These are phyloP conservation scores for Eulemur rubriventer DNA, from an alignment of 2,797 vertebrate species.

Conservation along the genomic window DNA sequence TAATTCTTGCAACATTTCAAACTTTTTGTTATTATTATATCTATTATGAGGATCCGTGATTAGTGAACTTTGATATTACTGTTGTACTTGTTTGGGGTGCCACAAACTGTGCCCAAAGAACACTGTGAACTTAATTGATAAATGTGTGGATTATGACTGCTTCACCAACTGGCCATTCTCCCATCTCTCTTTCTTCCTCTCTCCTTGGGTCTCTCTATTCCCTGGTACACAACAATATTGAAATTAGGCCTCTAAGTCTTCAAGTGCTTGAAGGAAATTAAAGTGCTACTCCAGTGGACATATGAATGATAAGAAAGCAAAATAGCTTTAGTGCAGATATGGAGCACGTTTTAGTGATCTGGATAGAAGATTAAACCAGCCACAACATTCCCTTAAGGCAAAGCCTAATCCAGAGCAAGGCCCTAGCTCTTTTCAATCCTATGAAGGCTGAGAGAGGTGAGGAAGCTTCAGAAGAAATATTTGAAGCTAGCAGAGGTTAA, in stretches of 20 bases:
- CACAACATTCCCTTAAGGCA: background rate
- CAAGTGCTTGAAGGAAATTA: background rate
- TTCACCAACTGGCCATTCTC: background rate
- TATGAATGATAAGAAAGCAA: background rate
- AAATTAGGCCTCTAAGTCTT: background rate
- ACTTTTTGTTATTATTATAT: background rate
- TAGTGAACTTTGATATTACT: background rate
- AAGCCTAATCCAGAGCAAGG: background rate
- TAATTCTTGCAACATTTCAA: background rate
- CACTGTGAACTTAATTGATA: background rate
- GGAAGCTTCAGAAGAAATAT: background rate
- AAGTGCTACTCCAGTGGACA: background rate
- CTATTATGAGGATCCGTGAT: background rate
- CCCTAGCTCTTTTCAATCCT: background rate
- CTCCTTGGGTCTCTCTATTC: background rate
- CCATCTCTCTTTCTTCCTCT: background rate
- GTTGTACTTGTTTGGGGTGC: background rate
- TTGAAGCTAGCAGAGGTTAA: background rate
- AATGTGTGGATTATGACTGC: background rate
- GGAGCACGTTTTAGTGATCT: background rate
- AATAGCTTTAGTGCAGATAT: background rate
- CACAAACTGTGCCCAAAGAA: background rate
- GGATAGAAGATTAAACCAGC: background rate
- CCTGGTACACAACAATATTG: background rate
- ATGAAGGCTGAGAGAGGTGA: background rate